These are phyloP conservation scores for Sylvilagus floridanus DNA, from an alignment of 2,797 vertebrate species.

Conservation along the genomic window DNA sequence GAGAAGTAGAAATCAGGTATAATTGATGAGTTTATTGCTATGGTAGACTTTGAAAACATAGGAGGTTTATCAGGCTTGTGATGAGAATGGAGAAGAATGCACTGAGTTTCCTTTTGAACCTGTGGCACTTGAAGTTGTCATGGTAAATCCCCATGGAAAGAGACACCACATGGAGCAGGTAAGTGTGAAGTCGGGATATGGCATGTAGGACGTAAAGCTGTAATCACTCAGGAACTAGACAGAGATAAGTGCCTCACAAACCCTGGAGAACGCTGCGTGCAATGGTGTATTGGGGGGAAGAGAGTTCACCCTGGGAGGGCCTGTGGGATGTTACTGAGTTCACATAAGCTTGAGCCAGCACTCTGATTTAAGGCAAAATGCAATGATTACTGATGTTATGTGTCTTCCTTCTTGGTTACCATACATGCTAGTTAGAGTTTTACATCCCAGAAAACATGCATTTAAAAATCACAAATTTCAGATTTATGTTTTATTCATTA, in stretches of 20 bases:
- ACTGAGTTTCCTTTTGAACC: fast-evolving
- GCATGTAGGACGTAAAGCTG: no score
- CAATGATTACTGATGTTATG: background rate
- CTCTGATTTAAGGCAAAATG: background rate
- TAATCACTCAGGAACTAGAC: background rate
- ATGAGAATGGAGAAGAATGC: background rate
- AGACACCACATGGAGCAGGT: background rate
- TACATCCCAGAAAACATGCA: background rate
- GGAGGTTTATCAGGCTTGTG: background rate
- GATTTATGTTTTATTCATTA: background rate
- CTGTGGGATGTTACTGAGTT: background rate
- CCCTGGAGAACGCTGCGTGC: background rate
- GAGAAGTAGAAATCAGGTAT: background rate
- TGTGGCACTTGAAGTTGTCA: background rate
- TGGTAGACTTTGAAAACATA: fast-evolving
- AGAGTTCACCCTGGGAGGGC: fast-evolving
- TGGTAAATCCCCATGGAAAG: background rate
- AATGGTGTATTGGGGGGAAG: background rate
- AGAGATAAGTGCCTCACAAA: background rate
- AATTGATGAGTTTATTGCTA: background rate
- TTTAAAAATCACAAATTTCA: background rate
- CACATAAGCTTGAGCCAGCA: background rate
- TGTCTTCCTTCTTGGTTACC: background rate
- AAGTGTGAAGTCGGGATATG: background rate
- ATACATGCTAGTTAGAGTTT: background rate